These are phyloP conservation scores for Tenrec ecaudatus DNA, from an alignment of 2,113 vertebrate genomes.

Conservation along the genomic window DNA sequence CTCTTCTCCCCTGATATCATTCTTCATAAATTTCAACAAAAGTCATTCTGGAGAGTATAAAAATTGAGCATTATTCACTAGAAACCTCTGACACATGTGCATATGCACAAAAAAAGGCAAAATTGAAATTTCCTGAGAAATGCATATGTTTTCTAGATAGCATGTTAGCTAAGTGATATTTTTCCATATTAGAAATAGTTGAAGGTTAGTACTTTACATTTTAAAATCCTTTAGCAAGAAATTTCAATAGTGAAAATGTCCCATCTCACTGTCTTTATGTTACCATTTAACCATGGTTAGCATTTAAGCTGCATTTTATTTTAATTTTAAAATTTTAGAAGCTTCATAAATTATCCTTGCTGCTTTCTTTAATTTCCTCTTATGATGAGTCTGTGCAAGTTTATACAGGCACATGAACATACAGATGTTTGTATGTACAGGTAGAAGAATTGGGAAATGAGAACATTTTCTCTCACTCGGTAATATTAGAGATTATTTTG, in stretches of 20 bases:
- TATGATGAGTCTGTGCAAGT: neutral
- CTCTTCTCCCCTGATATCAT: neutral
- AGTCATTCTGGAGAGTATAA: neutral
- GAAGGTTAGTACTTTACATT: conserved; percentile 10
- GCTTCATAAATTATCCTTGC: neutral
- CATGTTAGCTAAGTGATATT: neutral
- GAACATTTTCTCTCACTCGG: neutral
- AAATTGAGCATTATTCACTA: neutral
- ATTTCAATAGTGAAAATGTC: neutral
- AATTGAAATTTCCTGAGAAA: conserved; percentile 2
- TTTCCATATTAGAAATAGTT: neutral
- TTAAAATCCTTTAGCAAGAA: neutral
- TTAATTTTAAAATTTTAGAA: neutral
- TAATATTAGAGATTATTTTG: neutral
- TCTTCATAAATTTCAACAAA: neutral
- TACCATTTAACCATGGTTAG: neutral
- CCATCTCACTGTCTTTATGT: neutral
- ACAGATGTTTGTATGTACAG: neutral
- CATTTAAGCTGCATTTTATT: neutral
- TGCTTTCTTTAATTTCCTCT: neutral
- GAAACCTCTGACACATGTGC: neutral
- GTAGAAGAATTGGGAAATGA: neutral
- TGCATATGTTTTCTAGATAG: neutral
- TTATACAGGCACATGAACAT: neutral
- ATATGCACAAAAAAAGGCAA: neutral